These are phyloP conservation scores for Apogon hyalosoma DNA, from an alignment of 2,797 vertebrate species.

Conservation along the genomic window DNA sequence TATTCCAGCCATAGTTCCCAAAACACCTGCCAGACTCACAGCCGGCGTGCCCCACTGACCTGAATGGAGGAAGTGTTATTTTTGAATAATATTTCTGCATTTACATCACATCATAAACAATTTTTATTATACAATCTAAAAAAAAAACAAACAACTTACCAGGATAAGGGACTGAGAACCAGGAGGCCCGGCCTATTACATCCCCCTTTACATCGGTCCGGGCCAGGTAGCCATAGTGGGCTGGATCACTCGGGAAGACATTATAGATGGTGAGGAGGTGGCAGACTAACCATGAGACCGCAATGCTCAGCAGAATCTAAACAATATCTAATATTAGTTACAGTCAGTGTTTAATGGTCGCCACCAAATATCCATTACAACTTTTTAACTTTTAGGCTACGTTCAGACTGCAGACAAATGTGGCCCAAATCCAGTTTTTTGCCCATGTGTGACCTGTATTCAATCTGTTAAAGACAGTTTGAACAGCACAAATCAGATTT, in stretches of 20 bases:
- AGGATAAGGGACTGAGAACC: constrained; percentile 95
- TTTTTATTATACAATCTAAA: background rate
- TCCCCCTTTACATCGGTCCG: constrained; percentile 90
- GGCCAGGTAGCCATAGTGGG: constrained; percentile 86
- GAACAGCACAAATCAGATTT: too few relatives aligned
- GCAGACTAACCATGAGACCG: constrained; percentile 91
- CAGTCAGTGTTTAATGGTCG: background rate
- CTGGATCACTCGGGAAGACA: constrained; percentile 83
- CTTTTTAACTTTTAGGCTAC: too few relatives aligned
- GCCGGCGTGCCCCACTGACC: constrained; percentile 94
- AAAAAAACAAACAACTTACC: constrained; percentile 75
- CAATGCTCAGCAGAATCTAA: constrained; percentile 93
- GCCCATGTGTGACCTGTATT: too few relatives aligned
- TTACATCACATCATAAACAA: background rate
- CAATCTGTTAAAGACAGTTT: too few relatives aligned
- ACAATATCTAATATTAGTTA: constrained; percentile 41
- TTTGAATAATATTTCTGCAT: background rate
- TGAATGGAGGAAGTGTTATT: constrained; percentile 51
- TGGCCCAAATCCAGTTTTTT: too few relatives aligned
- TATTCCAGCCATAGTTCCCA: constrained; percentile 92
- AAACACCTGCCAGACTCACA: constrained; percentile 90
- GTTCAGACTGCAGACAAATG: too few relatives aligned
- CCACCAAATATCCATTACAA: background rate
- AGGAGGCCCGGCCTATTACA: constrained; percentile 86
- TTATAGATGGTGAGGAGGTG: constrained; percentile 88